These are phyloP conservation scores for Galagoides demidoff DNA, from an alignment of 2,797 vertebrate genomes.

Conservation along the genomic window DNA sequence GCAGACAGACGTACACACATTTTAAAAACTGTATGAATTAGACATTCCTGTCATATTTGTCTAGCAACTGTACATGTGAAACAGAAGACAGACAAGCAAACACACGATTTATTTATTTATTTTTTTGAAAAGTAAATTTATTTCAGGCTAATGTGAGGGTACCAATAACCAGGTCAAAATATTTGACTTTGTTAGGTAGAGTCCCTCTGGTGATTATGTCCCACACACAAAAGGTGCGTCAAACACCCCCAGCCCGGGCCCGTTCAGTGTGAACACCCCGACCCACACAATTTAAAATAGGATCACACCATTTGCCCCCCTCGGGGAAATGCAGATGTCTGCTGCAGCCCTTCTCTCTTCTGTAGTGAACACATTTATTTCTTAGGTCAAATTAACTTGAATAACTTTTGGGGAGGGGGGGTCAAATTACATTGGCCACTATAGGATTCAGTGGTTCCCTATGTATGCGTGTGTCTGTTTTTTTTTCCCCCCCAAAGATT, in stretches of 20 bases:
- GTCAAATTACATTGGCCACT: neutral
- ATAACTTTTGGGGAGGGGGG: neutral
- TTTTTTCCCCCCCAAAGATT: constrained; percentile 76
- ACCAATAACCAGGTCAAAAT: too few species aligned
- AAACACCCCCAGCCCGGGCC: too few species aligned
- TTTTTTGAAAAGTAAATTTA: too few species aligned
- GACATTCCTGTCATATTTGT: neutral
- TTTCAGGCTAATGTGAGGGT: too few species aligned
- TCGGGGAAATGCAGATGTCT: neutral
- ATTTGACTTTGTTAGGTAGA: too few species aligned
- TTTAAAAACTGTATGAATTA: neutral
- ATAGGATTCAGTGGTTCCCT: neutral
- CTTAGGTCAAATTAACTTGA: neutral
- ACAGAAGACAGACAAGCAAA: neutral
- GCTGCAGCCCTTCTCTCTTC: neutral
- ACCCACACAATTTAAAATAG: neutral
- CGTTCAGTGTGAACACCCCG: too few species aligned
- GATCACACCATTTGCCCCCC: neutral
- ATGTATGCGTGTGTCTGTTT: neutral
- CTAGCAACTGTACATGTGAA: neutral
- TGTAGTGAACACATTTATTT: neutral
- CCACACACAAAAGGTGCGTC: too few species aligned
- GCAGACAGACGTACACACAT: neutral
- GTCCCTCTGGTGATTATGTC: too few species aligned
- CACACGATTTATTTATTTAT: neutral